Evolutionary conservation across 1,140 invertebrate genomes (phyloP).

Genomic region (Aphelenchoides fujianensis): DNA sequence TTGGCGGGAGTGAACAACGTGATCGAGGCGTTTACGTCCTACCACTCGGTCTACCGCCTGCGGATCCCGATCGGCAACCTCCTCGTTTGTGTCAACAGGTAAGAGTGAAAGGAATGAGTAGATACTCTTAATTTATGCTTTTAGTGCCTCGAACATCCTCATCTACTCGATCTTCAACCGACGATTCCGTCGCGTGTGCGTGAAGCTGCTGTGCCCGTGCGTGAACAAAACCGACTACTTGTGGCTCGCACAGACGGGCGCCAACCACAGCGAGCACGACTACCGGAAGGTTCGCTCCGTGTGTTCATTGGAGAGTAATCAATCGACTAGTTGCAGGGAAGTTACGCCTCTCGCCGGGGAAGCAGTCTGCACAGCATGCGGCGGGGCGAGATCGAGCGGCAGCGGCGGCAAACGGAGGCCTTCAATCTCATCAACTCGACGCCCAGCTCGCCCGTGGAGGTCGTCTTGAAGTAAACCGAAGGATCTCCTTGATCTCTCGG

Average conservation of each 20-base stretch:
- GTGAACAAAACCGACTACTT: constrained; percentile 12
- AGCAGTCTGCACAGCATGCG: neutral
- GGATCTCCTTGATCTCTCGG: no score
- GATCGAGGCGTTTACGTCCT: constrained; percentile 50
- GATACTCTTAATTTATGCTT: constrained; percentile 5
- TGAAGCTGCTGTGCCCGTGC: constrained; percentile 40
- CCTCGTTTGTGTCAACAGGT: constrained; percentile 60
- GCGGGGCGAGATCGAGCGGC: neutral
- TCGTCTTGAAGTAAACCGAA: neutral
- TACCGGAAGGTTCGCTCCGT: constrained; percentile 12
- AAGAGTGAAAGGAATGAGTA: constrained; percentile 13
- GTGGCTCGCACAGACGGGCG: constrained; percentile 5
- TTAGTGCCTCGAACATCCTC: constrained; percentile 54
- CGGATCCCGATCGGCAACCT: constrained; percentile 58
- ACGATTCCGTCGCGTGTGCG: constrained; percentile 43
- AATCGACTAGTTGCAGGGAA: neutral
- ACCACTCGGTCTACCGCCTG: constrained; percentile 25
- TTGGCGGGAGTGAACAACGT: constrained; percentile 58
- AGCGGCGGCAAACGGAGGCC: neutral
- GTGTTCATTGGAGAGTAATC: neutral
- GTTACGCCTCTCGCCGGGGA: constrained; percentile 9
- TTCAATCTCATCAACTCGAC: neutral
- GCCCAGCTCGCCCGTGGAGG: neutral
- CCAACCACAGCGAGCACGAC: constrained; percentile 17
- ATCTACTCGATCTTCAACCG: constrained; percentile 54